Base-by-base conservation (phyloP, 2,888 invertebrate genomes). In the Caenorhabditis sp. region DNA sequence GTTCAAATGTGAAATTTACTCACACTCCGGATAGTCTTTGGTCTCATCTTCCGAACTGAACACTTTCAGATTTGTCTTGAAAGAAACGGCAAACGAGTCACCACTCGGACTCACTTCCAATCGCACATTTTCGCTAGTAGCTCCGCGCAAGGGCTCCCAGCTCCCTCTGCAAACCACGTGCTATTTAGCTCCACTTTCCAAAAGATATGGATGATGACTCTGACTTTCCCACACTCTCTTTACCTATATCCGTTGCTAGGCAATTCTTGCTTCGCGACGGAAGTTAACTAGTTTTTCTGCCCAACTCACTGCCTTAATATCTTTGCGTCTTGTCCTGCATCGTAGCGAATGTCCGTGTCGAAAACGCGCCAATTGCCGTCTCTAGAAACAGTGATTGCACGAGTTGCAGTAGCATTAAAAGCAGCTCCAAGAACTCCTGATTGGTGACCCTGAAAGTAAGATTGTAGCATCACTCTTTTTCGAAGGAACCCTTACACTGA, bases 281-380 rank as follows among this genome's bases (percentile, higher is more conserved):
- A 9, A 20, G 24, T 15, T 5, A 18, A 32, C 20, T 35, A 24
- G 15, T 15, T 56, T 3, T 28, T 22, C 6, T 68, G 28, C 20
- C n/a, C n/a, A 22, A 78, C 79, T 61, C 51, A 81, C 77, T 82
- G 44, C 61, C 51, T 69, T n/a, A 69, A 64, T 53, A 74, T 60
- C 20, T 69, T 72, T 5, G 86, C 80, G 32, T 86, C 87, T 71
- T 88, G 84, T 20, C 87, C 87, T 18, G 76, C 84, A 2, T 80
- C 77, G 47, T 85, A 87, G 20, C 86, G 80, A 61, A 88, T 95
- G 93, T 96, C 95, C 68, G 95, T 96, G 92, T 96, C 94, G 93
- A 95, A 96, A 74, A 96, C 93, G 92, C 95, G 95, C 95, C 96
- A 96, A 81, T 95, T 95, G 89, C 95, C 95, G 93, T 96, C 96